These are phyloP conservation scores for Pitta sordida DNA, from an alignment of 2,113 vertebrate species.

Conservation along the genomic window DNA sequence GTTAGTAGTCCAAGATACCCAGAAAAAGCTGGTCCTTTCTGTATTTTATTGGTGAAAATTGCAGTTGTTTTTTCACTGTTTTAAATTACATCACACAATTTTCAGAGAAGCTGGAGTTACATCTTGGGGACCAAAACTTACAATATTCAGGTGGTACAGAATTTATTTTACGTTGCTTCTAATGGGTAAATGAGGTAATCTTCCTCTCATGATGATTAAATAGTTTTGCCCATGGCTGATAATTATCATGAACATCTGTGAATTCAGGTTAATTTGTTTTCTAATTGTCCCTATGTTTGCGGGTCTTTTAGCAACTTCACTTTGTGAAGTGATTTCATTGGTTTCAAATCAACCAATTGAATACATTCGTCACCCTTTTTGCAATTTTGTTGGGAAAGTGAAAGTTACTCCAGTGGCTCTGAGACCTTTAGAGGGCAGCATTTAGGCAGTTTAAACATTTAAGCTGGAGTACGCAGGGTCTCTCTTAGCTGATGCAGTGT, in stretches of 20 bases:
- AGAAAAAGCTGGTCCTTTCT: too few species aligned
- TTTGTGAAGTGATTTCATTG: background rate
- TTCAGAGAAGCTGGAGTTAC: background rate
- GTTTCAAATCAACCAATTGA: too few species aligned
- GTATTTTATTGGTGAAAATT: too few species aligned
- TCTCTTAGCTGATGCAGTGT: background rate
- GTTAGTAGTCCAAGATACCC: background rate
- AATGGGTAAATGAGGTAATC: background rate
- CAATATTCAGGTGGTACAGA: background rate
- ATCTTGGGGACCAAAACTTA: background rate
- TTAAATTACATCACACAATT: background rate
- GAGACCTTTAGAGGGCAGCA: slow-evolving; percentile 55
- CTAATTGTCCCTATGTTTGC: background rate
- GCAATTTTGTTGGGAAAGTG: background rate
- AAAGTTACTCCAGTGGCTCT: background rate
- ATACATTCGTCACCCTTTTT: background rate
- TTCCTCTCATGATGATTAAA: background rate
- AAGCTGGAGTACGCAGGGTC: background rate
- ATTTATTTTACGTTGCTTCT: background rate
- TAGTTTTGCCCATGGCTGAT: background rate
- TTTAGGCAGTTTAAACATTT: slow-evolving; percentile 1
- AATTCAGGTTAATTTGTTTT: background rate
- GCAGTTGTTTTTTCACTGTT: background rate
- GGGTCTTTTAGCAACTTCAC: background rate
- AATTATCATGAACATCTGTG: background rate